Conservation (phyloP, 2,113 vertebrate genomes). For the Scortum barcoo region DNA sequence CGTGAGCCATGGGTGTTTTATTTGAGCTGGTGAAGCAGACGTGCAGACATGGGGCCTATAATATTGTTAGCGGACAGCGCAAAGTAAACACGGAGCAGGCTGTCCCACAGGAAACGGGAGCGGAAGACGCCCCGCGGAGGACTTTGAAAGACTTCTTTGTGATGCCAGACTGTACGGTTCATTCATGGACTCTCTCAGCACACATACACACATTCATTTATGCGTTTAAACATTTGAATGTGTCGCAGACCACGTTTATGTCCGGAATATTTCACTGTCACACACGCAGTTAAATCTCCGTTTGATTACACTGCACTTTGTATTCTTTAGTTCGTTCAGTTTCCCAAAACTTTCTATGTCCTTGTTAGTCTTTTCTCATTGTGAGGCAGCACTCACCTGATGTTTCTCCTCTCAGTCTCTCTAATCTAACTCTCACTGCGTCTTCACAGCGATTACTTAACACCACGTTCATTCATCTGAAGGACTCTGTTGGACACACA, state of each 20-base stretch:
- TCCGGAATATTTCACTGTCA: neutral
- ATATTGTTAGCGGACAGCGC: slow-evolving; percentile 48
- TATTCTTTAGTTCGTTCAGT: neutral
- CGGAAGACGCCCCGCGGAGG: slow-evolving; percentile 76
- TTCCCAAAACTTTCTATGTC: neutral
- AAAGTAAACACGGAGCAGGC: slow-evolving; percentile 69
- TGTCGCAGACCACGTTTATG: too few relatives aligned
- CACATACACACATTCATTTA: neutral
- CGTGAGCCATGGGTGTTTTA: accelerated
- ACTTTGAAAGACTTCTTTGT: slow-evolving; percentile 73
- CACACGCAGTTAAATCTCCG: neutral
- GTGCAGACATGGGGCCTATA: neutral
- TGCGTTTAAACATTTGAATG: neutral
- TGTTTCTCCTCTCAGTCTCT: neutral
- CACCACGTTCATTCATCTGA: neutral
- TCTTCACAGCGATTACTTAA: neutral
- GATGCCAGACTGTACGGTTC: slow-evolving; percentile 58
- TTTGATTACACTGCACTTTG: neutral
- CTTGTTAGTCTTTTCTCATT: too few relatives aligned
- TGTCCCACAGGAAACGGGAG: slow-evolving; percentile 68
- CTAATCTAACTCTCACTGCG: too few relatives aligned
- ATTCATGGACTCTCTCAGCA: slow-evolving; percentile 40
- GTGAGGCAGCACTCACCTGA: neutral
- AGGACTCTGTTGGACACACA: neutral
- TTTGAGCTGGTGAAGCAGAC: neutral